Evolutionary conservation across 2,113 vertebrate genomes (phyloP), one percentile per base, ranked within the genome.

Genomic region (Melanerpes aurifrons): DNA sequence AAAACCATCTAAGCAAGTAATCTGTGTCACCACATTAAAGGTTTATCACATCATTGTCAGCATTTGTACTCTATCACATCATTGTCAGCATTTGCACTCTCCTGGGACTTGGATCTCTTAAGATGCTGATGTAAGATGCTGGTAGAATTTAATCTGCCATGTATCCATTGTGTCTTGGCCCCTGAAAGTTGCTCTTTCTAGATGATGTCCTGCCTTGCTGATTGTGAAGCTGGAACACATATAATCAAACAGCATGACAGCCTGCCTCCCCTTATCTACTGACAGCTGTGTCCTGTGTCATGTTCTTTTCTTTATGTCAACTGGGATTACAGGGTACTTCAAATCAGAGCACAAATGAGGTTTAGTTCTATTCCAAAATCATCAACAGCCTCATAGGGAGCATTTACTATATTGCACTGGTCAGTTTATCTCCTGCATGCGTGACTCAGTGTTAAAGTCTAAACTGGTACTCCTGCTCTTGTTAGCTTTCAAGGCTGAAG

Each of bases 341-440:
- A 86, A 63, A 68, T 29, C 22, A 70, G 40, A 70, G 35, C 3
- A 17, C 26, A 81, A 67, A 47, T 1, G 35, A 82, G 12, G 12
- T 73, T 87, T 63, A 74, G 3, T 10, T 81, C n/a, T 63, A 32
- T 81, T 94, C 19, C 57, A 53, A 50, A 59, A 64, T 77, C 71
- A 47, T 79, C 53, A 71, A 25, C 24, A 86, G 14, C 29, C 64
- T 90, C 24, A 2, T 7, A 47, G 32, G 31, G 28, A 86, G 22
- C 0, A 0, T 59, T 24, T 7, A 29, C 6, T 6, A 7, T 22
- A 63, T 21, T 71, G 57, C 2, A 3, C 57, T 64, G 10, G 12
- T 77, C 40, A 21, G n/a, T 86, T 81, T 86, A 19, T n/a, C 11
- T 86, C 47, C 43, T 74, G 24, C 2, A 0, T 74, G 15, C 6